These are phyloP conservation scores for Heliconius hortense DNA, from an alignment of 2,888 invertebrate species.

Conservation along the genomic window DNA sequence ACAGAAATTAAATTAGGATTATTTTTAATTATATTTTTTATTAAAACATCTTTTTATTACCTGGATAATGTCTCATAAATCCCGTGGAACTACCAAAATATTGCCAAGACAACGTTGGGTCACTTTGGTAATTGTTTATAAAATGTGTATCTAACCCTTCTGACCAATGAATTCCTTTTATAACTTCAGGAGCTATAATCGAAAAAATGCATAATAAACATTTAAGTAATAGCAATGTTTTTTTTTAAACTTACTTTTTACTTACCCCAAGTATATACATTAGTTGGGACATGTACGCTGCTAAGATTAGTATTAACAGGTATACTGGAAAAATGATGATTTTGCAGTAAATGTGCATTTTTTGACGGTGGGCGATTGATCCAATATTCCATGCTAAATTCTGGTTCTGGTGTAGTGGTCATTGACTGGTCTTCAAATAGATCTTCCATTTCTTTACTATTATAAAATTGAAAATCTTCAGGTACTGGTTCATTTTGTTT, in stretches of 20 bases:
- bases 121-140: slow-evolving; percentile 91
- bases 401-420: slow-evolving; percentile 80
- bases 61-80: slow-evolving; percentile 98
- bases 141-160: slow-evolving; percentile 95
- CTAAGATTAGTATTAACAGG: slow-evolving; percentile 90
- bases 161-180: slow-evolving; percentile 98
- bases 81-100: slow-evolving; percentile 98
- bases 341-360: slow-evolving; percentile 84
- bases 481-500: slow-evolving; percentile 78
- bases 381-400: slow-evolving; percentile 76
- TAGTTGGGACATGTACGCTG: slow-evolving; percentile 97
- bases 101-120: slow-evolving; percentile 97
- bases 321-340: slow-evolving; percentile 89
- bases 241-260: slow-evolving; percentile 49
- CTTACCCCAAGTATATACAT: slow-evolving; percentile 94
- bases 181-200: slow-evolving; percentile 88
- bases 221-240: background rate
- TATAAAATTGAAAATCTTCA: slow-evolving; percentile 85
- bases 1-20: background rate
- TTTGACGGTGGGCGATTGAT: slow-evolving; percentile 81
- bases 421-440: slow-evolving; percentile 77
- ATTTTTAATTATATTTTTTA: too few species aligned
- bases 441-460: slow-evolving; percentile 86
- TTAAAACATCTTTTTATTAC: slow-evolving; percentile 65
- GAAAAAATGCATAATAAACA: slow-evolving; percentile 17